These are phyloP conservation scores for Eriosoma lanigerum DNA, from an alignment of 1,140 invertebrate species.

Conservation along the genomic window DNA sequence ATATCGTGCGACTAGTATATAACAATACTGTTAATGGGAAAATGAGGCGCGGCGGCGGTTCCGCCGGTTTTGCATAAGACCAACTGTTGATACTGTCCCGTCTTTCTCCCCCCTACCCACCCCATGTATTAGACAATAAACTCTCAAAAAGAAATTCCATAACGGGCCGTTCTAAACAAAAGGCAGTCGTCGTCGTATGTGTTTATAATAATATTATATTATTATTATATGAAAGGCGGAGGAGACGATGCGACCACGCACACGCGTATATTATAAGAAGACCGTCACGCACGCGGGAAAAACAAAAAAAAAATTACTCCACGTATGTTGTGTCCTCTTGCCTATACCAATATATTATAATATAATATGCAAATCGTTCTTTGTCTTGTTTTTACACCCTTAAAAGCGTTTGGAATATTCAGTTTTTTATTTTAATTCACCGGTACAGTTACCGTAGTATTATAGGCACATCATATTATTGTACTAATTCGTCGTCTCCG, in stretches of 20 bases:
- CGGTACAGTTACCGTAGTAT: neutral
- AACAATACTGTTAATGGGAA: neutral
- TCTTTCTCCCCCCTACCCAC: neutral
- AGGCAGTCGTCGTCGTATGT: too few species aligned
- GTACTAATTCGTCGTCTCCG: neutral
- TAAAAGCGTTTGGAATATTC: neutral
- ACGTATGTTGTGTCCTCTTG: neutral
- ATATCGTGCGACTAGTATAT: neutral
- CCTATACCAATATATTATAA: too few species aligned
- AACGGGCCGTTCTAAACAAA: too few species aligned
- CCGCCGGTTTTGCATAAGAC: neutral
- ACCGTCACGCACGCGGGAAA: neutral
- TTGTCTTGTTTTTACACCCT: neutral
- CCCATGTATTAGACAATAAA: neutral
- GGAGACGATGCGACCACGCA: neutral
- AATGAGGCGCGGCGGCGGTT: neutral
- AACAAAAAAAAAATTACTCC: neutral
- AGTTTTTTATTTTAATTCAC: neutral
- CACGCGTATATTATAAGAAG: neutral
- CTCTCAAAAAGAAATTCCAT: too few species aligned
- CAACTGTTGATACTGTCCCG: neutral
- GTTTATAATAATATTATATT: neutral
- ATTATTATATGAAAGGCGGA: neutral
- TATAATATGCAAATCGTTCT: neutral
- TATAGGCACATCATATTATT: neutral